These are phyloP conservation scores for Nasua narica DNA, from an alignment of 2,797 vertebrate species.

Conservation along the genomic window DNA sequence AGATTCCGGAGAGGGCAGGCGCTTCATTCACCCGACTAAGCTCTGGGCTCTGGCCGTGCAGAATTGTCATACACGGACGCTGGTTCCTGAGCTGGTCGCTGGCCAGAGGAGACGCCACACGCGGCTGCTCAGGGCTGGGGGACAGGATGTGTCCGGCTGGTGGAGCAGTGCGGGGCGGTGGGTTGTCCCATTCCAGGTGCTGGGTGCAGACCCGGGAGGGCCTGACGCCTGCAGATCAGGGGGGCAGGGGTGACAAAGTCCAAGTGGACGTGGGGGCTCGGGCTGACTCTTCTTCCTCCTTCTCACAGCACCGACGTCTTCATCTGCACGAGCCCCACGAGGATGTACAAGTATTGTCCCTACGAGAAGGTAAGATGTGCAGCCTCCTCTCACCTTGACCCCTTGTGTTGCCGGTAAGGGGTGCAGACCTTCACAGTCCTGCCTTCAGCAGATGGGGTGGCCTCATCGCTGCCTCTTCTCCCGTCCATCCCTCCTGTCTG, in stretches of 20 bases:
- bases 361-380: constrained; percentile 91
- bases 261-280: fast-evolving
- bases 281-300: background rate
- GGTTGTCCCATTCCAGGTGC: background rate
- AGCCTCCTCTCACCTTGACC: background rate
- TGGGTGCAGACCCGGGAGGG: background rate
- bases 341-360: constrained; percentile 91
- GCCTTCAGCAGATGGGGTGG: background rate
- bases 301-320: constrained; percentile 94
- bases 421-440: fast-evolving
- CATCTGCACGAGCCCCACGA: constrained; percentile 97
- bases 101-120: background rate
- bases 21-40: fast-evolving
- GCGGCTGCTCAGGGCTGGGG: background rate
- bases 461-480: background rate
- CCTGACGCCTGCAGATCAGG: background rate
- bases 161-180: background rate
- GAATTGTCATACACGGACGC: background rate
- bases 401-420: fast-evolving
- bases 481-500: background rate
- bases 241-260: background rate
- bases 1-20: too few species aligned
- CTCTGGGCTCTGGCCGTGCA: background rate
- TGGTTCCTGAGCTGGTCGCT: background rate
- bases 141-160: background rate